These are phyloP conservation scores for Podabrus alpinus DNA, from an alignment of 2,888 invertebrate species.

Conservation along the genomic window DNA sequence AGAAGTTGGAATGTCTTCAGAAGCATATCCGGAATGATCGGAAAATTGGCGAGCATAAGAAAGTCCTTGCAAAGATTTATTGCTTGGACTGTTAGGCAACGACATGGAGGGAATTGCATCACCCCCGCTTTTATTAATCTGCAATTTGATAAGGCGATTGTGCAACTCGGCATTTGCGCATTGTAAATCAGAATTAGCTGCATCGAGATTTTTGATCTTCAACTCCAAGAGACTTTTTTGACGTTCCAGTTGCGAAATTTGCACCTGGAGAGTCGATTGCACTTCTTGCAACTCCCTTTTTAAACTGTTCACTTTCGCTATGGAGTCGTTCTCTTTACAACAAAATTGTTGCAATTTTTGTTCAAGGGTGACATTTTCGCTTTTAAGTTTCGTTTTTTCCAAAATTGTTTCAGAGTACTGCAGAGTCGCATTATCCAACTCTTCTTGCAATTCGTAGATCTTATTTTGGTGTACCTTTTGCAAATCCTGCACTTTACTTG, in stretches of 20 bases:
- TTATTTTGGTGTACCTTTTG: slow-evolving; percentile 55
- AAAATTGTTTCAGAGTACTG: slow-evolving; percentile 74
- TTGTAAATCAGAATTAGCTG: slow-evolving; percentile 47
- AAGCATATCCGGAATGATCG: slow-evolving; percentile 56
- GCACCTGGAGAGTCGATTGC: slow-evolving; percentile 42
- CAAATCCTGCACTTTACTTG: slow-evolving; percentile 47
- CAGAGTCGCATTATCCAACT: slow-evolving; percentile 73
- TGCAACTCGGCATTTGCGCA: slow-evolving; percentile 50
- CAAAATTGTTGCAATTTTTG: slow-evolving; percentile 64
- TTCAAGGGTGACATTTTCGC: slow-evolving; percentile 71
- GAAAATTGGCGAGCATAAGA: slow-evolving; percentile 43
- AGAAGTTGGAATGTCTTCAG: slow-evolving; percentile 51
- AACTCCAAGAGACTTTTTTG: slow-evolving; percentile 58
- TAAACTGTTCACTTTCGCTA: slow-evolving; percentile 50
- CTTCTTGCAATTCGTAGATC: slow-evolving; percentile 63
- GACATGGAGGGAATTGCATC: slow-evolving; percentile 26
- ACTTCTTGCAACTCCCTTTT: slow-evolving; percentile 47
- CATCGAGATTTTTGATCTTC: slow-evolving; percentile 53
- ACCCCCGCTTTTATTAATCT: slow-evolving; percentile 27
- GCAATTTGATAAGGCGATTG: slow-evolving; percentile 48
- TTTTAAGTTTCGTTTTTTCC: slow-evolving; percentile 73
- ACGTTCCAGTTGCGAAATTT: slow-evolving; percentile 54
- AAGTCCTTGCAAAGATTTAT: slow-evolving; percentile 13
- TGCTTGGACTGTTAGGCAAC: slow-evolving; percentile 33
- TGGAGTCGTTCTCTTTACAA: slow-evolving; percentile 57